Evolutionary conservation across 2,888 invertebrate genomes (phyloP).

Genomic region (Caenorhabditis doughertyi): DNA sequence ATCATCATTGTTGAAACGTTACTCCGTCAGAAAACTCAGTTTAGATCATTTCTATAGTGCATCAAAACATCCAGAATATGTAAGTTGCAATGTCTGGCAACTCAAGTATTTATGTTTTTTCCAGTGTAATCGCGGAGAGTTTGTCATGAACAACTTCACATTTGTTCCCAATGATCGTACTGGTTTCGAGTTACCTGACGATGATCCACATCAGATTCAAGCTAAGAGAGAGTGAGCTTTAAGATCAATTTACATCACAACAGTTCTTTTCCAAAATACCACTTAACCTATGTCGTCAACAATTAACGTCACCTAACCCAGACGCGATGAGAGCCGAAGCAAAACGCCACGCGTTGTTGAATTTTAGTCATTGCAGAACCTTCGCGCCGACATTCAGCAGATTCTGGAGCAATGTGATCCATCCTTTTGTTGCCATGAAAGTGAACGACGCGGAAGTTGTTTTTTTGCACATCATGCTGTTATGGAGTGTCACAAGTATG

Average conservation of each 20-base stretch:
- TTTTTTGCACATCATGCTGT: conserved; percentile 76
- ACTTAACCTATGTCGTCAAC: conserved; percentile 61
- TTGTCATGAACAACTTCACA: conserved; percentile 81
- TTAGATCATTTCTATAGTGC: conserved; percentile 81
- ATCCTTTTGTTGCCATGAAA: conserved; percentile 74
- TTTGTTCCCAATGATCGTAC: conserved; percentile 77
- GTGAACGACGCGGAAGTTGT: conserved; percentile 81
- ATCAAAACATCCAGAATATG: conserved; percentile 74
- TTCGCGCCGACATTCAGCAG: conserved; percentile 78
- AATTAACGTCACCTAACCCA: conserved; percentile 60
- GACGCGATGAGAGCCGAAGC: conserved; percentile 30
- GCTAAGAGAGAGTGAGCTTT: conserved; percentile 72
- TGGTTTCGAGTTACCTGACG: conserved; percentile 78
- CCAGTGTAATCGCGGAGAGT: conserved; percentile 71
- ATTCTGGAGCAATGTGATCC: conserved; percentile 78
- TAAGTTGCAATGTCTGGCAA: conserved; percentile 15
- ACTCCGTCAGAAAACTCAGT: conserved; percentile 78
- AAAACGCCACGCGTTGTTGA: conserved; percentile 45
- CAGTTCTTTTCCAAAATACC: conserved; percentile 5
- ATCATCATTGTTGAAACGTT: conserved; percentile 72
- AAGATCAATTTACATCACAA: not conserved
- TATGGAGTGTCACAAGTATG: conserved; percentile 77
- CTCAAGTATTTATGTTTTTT: conserved; percentile 20
- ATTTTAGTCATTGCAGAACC: conserved; percentile 72
- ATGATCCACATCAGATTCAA: conserved; percentile 73